These are phyloP conservation scores for Melanaphis sacchari DNA, from an alignment of 1,140 invertebrate genomes.

Conservation along the genomic window DNA sequence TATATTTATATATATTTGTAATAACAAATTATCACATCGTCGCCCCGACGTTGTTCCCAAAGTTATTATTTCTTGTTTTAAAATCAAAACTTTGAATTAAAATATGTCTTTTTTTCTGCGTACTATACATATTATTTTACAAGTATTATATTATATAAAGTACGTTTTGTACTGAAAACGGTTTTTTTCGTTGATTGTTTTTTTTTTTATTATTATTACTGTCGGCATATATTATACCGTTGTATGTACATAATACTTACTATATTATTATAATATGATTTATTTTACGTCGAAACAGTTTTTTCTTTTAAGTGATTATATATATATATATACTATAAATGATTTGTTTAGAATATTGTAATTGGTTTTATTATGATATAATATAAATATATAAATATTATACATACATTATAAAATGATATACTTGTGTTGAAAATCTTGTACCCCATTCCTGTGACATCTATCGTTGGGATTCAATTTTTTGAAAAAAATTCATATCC, in stretches of 20 bases:
- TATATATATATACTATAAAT: not conserved
- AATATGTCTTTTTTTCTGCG: not conserved
- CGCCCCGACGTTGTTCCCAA: not conserved
- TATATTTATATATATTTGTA: not conserved
- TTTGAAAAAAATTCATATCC: not conserved
- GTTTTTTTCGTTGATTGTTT: constrained; percentile 43
- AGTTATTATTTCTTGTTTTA: not conserved
- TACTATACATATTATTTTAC: not conserved
- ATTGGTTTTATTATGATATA: constrained; percentile 23
- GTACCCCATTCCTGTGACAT: not conserved
- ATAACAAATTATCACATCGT: not conserved
- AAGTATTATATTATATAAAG: not conserved
- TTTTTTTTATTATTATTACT: not conserved
- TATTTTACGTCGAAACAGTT: constrained; percentile 17
- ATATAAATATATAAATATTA: not conserved
- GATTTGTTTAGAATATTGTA: constrained; percentile 57
- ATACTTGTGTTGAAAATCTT: not conserved
- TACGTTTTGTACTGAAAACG: not conserved
- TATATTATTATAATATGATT: constrained; percentile 30
- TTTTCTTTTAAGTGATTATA: not conserved
- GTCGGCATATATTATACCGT: constrained; percentile 4
- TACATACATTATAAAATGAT: not conserved
- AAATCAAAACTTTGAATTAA: constrained; percentile 8
- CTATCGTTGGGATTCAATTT: not conserved
- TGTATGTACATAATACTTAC: constrained; percentile 34